Conservation (phyloP, 2,113 vertebrate genomes). For the Oxyura jamaicensis region DNA sequence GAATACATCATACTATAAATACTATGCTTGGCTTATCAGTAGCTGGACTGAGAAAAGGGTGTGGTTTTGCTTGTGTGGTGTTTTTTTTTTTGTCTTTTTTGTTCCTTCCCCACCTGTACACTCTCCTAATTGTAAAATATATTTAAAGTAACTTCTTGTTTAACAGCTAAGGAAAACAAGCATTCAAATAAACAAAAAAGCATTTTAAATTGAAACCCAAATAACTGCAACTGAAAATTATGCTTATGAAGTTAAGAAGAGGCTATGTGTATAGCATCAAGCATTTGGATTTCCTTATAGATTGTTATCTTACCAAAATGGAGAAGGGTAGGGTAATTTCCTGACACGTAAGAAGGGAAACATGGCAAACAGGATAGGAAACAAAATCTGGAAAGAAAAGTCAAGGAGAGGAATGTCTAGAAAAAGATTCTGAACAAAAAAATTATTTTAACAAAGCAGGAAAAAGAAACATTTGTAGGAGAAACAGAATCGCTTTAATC, state of each 20-base stretch:
- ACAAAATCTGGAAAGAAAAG: slow-evolving; percentile 90
- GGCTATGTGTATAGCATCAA: slow-evolving; percentile 69
- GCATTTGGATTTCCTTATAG: slow-evolving; percentile 78
- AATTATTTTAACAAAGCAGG: slow-evolving; percentile 82
- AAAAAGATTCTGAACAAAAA: slow-evolving; percentile 83
- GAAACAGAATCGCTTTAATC: slow-evolving; percentile 66
- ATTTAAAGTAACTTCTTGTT: not conserved
- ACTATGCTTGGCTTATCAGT: not conserved
- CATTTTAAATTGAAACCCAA: slow-evolving; percentile 65
- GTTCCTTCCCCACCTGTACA: not conserved
- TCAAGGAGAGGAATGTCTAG: slow-evolving; percentile 87
- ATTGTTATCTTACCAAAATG: slow-evolving; percentile 86
- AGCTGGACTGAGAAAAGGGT: not conserved
- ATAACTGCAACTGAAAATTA: slow-evolving; percentile 67
- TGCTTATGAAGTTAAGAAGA: slow-evolving; percentile 6
- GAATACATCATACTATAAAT: not conserved
- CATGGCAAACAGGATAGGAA: slow-evolving; percentile 89
- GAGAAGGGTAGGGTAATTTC: slow-evolving; percentile 86
- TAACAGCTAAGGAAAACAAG: slow-evolving; percentile 16
- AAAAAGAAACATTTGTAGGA: slow-evolving; percentile 81
- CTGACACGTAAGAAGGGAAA: slow-evolving; percentile 88
- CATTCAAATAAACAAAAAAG: slow-evolving; percentile 40
- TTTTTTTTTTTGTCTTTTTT: too few relatives aligned
- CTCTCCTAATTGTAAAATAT: not conserved
- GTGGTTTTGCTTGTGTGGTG: not conserved